Evolutionary conservation across 2,888 invertebrate species (phyloP).

Genomic region (Caenorhabditis sp.): DNA sequence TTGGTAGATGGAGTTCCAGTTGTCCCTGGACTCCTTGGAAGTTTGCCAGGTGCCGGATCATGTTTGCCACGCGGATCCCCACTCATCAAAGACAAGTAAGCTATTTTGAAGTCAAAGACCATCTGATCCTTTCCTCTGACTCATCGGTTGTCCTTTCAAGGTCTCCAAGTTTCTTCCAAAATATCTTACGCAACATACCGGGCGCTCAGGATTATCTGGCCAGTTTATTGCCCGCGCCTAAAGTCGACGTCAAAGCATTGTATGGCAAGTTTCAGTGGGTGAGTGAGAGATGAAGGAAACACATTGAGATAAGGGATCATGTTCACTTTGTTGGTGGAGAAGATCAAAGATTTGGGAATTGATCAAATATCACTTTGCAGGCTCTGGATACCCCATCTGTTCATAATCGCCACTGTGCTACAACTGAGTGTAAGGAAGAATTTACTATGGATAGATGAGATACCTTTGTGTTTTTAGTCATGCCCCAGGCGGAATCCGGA

Average conservation of each 20-base stretch:
- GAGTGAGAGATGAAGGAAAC: conserved; percentile 24
- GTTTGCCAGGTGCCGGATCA: conserved; percentile 77
- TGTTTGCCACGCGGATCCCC: conserved; percentile 77
- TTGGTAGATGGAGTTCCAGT: conserved; percentile 77
- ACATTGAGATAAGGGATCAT: conserved; percentile 8
- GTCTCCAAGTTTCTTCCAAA: conserved; percentile 77
- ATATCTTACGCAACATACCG: conserved; percentile 76
- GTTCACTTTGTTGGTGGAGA: background rate
- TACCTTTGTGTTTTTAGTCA: conserved; percentile 47
- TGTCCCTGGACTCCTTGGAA: conserved; percentile 75
- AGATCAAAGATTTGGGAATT: background rate
- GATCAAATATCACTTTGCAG: conserved; percentile 56
- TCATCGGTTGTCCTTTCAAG: conserved; percentile 46
- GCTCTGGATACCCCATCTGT: conserved; percentile 77
- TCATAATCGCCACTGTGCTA: conserved; percentile 75
- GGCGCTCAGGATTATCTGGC: conserved; percentile 78
- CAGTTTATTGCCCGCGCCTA: conserved; percentile 72
- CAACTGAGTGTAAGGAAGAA: conserved; percentile 70
- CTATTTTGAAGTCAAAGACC: conserved; percentile 8
- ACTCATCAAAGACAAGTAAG: conserved; percentile 71
- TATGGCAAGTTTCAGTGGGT: conserved; percentile 79
- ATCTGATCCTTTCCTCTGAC: conserved; percentile 1
- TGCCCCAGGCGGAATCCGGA: conserved; percentile 69
- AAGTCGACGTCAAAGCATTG: conserved; percentile 69
- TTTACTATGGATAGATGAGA: background rate